Evolutionary conservation across 2,888 invertebrate genomes (phyloP).

Genomic region (Rhingia rostrata): DNA sequence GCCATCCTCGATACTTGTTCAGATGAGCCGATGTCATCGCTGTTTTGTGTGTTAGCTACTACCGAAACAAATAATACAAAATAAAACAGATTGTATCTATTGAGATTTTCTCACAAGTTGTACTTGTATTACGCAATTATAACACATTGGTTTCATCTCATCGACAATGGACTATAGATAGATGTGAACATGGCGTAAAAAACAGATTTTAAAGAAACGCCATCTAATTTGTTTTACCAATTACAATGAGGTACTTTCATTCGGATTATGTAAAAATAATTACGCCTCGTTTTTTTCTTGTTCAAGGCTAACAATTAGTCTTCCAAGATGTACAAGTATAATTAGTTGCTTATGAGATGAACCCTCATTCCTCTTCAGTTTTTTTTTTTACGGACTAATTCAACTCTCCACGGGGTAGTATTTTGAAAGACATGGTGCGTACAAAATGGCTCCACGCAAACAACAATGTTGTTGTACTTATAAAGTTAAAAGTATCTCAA

Average conservation of each 20-base stretch:
- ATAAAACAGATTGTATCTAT: constrained; percentile 25
- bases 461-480: constrained; percentile 1
- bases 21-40: constrained; percentile 45
- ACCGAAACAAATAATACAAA: constrained; percentile 1
- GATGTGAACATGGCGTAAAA: too few relatives aligned
- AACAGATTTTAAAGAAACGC: too few relatives aligned
- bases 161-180: not conserved
- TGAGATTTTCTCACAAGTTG: constrained; percentile 31
- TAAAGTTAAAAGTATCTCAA: constrained; percentile 12
- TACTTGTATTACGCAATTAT: not conserved
- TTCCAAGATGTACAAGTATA: constrained; percentile 12
- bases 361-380: not conserved
- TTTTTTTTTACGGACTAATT: constrained; percentile 16
- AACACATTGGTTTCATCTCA: not conserved
- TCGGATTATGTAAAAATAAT: not conserved
- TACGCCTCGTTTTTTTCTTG: too few relatives aligned
- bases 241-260: too few relatives aligned
- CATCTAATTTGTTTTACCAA: too few relatives aligned
- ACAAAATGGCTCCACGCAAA: constrained; percentile 20
- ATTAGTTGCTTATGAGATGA: constrained; percentile 27
- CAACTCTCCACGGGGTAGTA: constrained; percentile 14
- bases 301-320: constrained; percentile 45
- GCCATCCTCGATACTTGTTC: constrained; percentile 39
- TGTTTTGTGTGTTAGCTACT: not conserved
- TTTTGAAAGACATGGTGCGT: constrained; percentile 12